A percentile compares a stretch with the other conserved stretches of the same genome.
These are phyloP conservation scores for Teleogryllus oceanicus DNA, from an alignment of 2,888 invertebrate species.

Conservation along the genomic window DNA sequence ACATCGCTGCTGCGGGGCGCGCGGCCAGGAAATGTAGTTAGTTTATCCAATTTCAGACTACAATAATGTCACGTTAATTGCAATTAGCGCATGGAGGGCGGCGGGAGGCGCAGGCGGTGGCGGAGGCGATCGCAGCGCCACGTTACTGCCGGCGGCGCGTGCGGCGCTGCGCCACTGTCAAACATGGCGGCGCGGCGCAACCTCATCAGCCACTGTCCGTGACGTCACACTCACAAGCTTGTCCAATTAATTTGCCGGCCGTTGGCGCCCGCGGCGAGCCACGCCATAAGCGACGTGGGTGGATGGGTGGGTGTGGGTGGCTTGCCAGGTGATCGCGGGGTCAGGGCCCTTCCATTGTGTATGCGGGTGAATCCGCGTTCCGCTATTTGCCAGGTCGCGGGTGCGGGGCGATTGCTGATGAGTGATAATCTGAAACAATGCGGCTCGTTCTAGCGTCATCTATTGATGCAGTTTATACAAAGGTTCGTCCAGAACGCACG, in stretches of 20 bases:
- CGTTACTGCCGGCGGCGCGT: background rate
- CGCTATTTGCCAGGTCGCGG: no score
- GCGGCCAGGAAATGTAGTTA: conserved; percentile 18
- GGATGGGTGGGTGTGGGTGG: background rate
- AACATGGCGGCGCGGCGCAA: background rate
- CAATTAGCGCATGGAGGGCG: background rate
- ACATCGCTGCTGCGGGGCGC: background rate
- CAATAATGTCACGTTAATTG: conserved; percentile 9
- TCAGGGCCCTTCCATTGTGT: background rate
- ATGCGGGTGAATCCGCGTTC: background rate
- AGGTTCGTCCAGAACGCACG: no score
- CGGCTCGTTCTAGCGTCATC: no score
- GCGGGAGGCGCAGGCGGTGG: background rate
- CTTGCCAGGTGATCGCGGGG: background rate
- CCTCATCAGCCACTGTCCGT: conserved; percentile 3
- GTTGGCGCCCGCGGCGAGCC: background rate
- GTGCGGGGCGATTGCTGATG: no score
- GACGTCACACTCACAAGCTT: conserved; percentile 1
- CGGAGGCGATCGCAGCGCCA: background rate
- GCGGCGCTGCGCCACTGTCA: background rate
- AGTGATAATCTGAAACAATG: no score
- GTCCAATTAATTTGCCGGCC: conserved; percentile 2
- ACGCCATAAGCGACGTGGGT: no score
- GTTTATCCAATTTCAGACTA: conserved; percentile 9
- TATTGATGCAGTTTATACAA: no score